Base-by-base conservation (phyloP, 2,888 invertebrate genomes). In the Spialia ferax region DNA sequence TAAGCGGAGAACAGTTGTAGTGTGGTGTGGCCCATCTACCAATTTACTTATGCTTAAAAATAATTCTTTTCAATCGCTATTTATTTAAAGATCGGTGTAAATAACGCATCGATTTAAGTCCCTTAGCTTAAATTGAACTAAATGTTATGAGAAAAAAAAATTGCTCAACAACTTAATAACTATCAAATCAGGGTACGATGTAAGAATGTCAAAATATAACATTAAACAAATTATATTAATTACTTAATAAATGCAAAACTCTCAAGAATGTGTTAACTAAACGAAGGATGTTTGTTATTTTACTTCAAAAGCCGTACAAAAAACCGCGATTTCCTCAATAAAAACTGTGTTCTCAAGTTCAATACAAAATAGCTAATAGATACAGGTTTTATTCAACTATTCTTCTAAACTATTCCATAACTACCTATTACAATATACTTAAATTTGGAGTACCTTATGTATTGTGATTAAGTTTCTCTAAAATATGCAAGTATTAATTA, bases 291-390 rank as follows among this genome's bases (percentile, higher is more conserved):
- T 69, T 68, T 69, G 63, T 70, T 55, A 64, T 57, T 71, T 73
- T 70, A 55, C 69, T 69, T 69, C 54, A 65, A 69, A 74, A 73
- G 74, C 62, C 61, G 63, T 66, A 70, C 63, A 69, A 74, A 73
- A 73, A 72, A 68, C 3, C 48, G 48, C 42, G 52, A 71, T 73
- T 74, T 70, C 74, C 74, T 73, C 66, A 29, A 61, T 66, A 75
- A 75, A 74, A 75, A 74, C 69, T 57, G 56, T n/a, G 26, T 38
- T 50, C n/a, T 60, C 59, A 66, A 66, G 65, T 66, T 60, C 65
- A 54, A 52, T 52, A 18, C n/a, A 29, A 32, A 61, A 13, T 22
- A 10, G n/a, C 20, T 35, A 65, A 64, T 50, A 29, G 18, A 64
- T 64, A 35, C 15, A 20, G 22, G 50, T 22, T 50, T 50, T 22